phyloP scores from a whole-genome alignment of 2,797 vertebrate genomes.

The Neomorphus geoffroyi region DNA sequence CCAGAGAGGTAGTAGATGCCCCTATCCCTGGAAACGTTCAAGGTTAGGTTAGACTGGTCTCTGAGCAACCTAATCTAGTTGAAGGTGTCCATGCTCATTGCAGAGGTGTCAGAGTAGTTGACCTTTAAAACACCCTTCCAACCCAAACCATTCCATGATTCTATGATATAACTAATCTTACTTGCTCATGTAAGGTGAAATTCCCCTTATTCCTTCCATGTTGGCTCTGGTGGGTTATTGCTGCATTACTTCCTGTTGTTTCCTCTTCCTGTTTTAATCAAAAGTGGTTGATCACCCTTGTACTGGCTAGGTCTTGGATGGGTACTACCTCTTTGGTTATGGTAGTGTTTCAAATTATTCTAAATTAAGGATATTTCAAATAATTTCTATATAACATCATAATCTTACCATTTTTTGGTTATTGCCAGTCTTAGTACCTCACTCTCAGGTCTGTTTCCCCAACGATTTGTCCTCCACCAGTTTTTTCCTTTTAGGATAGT shows the following conservation, averaged over 20 bases:
- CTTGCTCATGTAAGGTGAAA: background rate
- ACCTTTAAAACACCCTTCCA: no score
- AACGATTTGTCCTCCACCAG: background rate
- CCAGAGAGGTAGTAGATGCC: no score
- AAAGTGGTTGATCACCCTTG: background rate
- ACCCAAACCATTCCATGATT: background rate
- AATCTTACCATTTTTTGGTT: no score
- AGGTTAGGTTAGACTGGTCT: no score
- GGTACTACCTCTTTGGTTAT: background rate
- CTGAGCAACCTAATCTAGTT: no score
- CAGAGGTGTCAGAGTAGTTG: no score
- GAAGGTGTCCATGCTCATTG: no score
- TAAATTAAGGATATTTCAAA: background rate
- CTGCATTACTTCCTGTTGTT: background rate
- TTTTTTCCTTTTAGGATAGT: background rate
- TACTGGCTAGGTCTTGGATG: background rate
- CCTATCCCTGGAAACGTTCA: no score
- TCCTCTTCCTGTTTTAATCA: background rate
- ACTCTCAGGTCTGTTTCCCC: background rate
- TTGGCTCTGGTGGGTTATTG: background rate
- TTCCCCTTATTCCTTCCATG: background rate
- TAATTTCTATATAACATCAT: background rate
- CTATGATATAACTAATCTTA: background rate
- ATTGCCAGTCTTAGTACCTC: background rate
- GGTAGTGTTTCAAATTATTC: background rate